Conservation (phyloP, 2,888 invertebrate genomes). For the Sisyra terminalis region DNA sequence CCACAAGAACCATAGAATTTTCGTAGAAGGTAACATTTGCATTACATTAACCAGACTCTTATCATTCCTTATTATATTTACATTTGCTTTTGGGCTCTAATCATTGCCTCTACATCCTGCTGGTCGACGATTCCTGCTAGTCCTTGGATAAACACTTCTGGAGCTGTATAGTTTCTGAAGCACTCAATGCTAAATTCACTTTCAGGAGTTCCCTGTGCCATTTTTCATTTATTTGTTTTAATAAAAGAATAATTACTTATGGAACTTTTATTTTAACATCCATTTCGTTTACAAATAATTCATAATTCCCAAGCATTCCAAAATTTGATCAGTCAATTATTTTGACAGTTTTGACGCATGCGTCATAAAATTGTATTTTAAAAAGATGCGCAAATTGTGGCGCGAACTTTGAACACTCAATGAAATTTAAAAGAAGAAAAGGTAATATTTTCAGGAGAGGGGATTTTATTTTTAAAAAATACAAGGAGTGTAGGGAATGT, state of each 20-base stretch:
- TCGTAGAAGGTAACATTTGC: not conserved
- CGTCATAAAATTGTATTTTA: too few species aligned
- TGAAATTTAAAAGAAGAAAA: too few species aligned
- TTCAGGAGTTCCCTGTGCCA: conserved; percentile 44
- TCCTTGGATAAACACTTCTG: conserved; percentile 86
- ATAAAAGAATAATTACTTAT: not conserved
- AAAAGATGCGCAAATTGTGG: too few species aligned
- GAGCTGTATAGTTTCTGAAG: conserved; percentile 77
- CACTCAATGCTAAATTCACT: conserved; percentile 68
- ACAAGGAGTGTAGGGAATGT: too few species aligned
- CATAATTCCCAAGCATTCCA: too few species aligned
- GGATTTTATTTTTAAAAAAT: too few species aligned
- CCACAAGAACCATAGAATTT: not conserved
- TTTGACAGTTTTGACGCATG: too few species aligned
- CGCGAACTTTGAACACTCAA: too few species aligned
- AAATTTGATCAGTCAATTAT: too few species aligned
- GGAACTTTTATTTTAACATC: not conserved
- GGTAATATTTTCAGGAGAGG: too few species aligned
- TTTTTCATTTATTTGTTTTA: conserved; percentile 14
- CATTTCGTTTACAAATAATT: too few species aligned
- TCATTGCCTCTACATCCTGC: conserved; percentile 77
- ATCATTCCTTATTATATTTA: conserved; percentile 26
- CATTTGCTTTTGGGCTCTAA: conserved; percentile 86
- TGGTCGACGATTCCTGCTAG: conserved; percentile 83
- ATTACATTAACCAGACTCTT: not conserved